Conservation (phyloP, 2,797 vertebrate species). For the Scolopax rusticola region DNA sequence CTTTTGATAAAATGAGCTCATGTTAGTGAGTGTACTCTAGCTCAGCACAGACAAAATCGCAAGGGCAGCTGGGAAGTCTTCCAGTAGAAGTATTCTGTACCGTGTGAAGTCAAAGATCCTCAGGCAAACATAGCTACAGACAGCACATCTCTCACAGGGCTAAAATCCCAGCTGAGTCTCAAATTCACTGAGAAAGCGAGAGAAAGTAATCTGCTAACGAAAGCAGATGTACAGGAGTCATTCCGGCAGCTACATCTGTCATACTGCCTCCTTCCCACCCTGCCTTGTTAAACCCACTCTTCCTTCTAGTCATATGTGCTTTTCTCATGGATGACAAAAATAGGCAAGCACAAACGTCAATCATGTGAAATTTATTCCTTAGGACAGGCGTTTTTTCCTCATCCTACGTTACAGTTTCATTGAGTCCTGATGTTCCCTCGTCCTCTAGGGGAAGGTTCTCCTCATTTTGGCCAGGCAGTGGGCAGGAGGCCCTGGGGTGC, state of each 20-base stretch:
- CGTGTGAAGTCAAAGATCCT: neutral
- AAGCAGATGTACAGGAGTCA: conserved; percentile 1
- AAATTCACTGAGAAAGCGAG: neutral
- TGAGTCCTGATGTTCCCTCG: neutral
- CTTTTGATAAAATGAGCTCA: neutral
- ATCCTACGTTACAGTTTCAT: accelerated
- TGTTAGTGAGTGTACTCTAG: accelerated
- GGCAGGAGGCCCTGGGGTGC: neutral
- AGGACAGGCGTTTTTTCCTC: neutral
- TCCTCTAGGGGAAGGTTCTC: neutral
- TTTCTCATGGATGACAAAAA: neutral
- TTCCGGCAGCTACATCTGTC: conserved; percentile 27
- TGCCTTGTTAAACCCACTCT: neutral
- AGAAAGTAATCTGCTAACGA: neutral
- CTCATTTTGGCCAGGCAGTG: accelerated
- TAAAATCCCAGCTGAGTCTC: conserved; percentile 11
- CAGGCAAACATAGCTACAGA: neutral
- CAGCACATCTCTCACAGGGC: neutral
- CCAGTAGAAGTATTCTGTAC: neutral
- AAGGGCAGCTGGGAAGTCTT: neutral
- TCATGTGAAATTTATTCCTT: neutral
- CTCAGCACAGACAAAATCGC: neutral
- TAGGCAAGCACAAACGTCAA: neutral
- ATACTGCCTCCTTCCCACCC: neutral
- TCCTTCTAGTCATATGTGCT: neutral